A percentile compares a stretch with the other conserved stretches of the same genome.
Conservation (phyloP, 2,113 vertebrate species). For the Callipepla californica region DNA sequence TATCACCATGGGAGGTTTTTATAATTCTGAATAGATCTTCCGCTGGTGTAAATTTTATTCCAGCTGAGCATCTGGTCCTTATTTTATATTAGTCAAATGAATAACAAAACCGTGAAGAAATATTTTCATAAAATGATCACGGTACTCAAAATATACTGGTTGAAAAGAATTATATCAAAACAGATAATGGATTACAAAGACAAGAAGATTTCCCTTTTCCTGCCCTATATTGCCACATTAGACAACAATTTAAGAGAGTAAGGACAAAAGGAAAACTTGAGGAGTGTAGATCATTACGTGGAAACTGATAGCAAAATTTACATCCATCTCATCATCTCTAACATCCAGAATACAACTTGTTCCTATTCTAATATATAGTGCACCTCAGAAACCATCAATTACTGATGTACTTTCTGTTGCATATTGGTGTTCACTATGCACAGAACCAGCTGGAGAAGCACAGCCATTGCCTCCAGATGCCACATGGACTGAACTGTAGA, state of each 20-base stretch:
- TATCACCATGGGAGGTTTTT: conserved; percentile 35
- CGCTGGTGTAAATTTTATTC: conserved; percentile 35
- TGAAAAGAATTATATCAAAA: conserved; percentile 13
- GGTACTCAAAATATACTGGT: background rate
- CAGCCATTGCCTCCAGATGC: background rate
- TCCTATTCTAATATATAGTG: background rate
- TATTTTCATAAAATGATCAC: conserved; percentile 19
- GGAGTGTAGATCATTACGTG: background rate
- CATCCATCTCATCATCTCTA: background rate
- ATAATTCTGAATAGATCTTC: conserved; percentile 10
- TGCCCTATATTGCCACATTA: background rate
- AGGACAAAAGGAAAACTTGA: background rate
- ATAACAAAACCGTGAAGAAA: conserved; percentile 37
- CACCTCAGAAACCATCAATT: background rate
- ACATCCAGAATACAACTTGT: background rate
- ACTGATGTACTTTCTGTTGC: background rate
- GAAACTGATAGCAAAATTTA: background rate
- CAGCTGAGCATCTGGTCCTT: conserved; percentile 38
- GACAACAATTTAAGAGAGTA: background rate
- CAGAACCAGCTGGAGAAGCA: background rate
- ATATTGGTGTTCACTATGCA: background rate
- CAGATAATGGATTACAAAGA: background rate
- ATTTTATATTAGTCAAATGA: conserved; percentile 12
- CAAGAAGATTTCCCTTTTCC: background rate
- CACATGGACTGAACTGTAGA: background rate